Evolutionary conservation across 2,797 vertebrate genomes (phyloP).

Genomic region (Falco berigora): DNA sequence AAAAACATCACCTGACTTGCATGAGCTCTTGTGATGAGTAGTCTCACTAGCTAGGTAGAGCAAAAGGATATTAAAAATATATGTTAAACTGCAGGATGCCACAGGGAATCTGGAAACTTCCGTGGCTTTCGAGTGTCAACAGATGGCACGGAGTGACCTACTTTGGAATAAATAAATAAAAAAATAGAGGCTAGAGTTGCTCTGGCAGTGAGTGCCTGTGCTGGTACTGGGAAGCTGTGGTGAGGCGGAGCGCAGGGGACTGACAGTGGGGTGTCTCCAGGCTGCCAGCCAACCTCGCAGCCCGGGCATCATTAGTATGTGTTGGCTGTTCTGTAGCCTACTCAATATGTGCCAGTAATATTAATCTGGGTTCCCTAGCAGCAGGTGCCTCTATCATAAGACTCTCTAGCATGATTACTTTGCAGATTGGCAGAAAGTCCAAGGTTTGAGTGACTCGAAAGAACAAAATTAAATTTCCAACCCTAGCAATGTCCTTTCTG

Average conservation of each 20-base stretch:
- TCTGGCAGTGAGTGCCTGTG: not conserved
- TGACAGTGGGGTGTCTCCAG: not conserved
- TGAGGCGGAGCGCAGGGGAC: not conserved
- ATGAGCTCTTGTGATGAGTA: not conserved
- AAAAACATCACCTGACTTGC: not conserved
- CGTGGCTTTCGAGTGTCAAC: not conserved
- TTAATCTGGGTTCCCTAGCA: slow-evolving; percentile 32
- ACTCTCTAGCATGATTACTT: not conserved
- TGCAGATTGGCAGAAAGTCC: slow-evolving; percentile 27
- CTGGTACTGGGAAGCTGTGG: not conserved
- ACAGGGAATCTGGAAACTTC: not conserved
- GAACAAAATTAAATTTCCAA: slow-evolving; percentile 5
- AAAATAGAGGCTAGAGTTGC: not conserved
- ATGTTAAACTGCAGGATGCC: not conserved
- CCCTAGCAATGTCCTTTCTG: not conserved
- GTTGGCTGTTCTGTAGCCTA: slow-evolving; percentile 21
- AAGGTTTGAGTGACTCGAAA: not conserved
- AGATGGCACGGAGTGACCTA: slow-evolving; percentile 7
- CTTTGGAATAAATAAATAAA: not conserved
- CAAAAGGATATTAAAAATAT: not conserved
- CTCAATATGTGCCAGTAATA: slow-evolving; percentile 34
- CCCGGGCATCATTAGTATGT: slow-evolving; percentile 31
- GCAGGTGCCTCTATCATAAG: slow-evolving; percentile 15
- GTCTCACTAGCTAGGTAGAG: not conserved
- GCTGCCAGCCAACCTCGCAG: not conserved